A percentile compares a stretch with the other conserved stretches of the same genome.
phyloP scores from a whole-genome alignment of 2,113 vertebrate genomes.

The Semnopithecus entellus region DNA sequence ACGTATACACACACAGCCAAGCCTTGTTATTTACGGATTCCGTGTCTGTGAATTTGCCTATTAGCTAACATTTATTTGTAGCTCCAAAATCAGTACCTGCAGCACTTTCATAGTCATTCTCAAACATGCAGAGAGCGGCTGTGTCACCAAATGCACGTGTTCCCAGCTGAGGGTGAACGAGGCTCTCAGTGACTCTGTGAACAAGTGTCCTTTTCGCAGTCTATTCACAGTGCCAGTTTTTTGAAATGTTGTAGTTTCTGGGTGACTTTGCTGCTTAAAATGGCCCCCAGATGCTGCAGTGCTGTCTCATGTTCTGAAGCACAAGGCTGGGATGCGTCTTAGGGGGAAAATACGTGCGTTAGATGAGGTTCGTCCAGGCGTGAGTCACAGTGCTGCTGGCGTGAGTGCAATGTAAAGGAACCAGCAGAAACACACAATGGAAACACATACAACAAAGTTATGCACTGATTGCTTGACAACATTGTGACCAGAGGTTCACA shows the following conservation, averaged over 20 bases:
- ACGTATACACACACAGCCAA: rapidly evolving
- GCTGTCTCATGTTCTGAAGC: no score
- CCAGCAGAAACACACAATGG: neutral
- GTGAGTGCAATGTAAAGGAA: rapidly evolving
- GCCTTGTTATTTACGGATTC: neutral
- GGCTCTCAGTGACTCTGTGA: no score
- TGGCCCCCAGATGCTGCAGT: neutral
- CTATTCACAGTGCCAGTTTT: neutral
- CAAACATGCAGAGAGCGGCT: rapidly evolving
- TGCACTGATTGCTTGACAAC: rapidly evolving
- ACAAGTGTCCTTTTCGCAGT: neutral
- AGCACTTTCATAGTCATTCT: neutral
- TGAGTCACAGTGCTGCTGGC: neutral
- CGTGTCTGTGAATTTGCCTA: neutral
- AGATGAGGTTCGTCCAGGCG: neutral
- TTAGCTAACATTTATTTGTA: neutral
- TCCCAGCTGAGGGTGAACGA: neutral
- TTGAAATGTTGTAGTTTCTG: no score
- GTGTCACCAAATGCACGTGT: rapidly evolving
- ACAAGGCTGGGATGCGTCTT: no score
- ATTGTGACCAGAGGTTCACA: neutral
- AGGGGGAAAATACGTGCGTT: no score
- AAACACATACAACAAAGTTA: neutral
- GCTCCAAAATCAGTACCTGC: neutral
- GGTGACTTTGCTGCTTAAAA: neutral